Base-by-base conservation (phyloP, 23 tunicate species). In the Diplosoma virens region DNA sequence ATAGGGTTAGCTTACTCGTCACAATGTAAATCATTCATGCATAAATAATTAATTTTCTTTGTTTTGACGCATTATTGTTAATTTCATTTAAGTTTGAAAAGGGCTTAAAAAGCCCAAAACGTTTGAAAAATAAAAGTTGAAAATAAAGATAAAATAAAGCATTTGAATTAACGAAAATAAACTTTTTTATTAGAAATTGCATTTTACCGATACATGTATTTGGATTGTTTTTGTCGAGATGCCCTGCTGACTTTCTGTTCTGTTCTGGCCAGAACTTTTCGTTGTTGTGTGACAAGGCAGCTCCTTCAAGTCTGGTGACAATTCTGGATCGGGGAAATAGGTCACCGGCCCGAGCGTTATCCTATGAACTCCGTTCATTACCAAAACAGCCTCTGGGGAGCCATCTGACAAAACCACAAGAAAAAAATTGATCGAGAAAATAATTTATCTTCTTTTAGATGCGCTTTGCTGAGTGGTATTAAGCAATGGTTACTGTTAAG, bases 191-290 rank as follows among this genome's bases (percentile, higher is more conserved):
- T n/a, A n/a, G 16, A n/a, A n/a, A n/a, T n/a, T n/a, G n/a, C n/a
- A 11, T 41, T 4, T 29, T 61, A 67, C 74, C 52, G 52, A n/a
- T n/a, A n/a, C n/a, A n/a, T n/a, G 74, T 11, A 67, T 35, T 67
- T 67, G 52, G 25, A 67, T 35, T 3, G 52, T 67, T 67, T 16
- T 35, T 35, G 52, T 11, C 2, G 74, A 16, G 3, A 5, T 25
- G 5, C 23, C 5, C 14, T 23, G 3, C 36, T 34, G 52, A 3
- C n/a, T 25, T 3, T 21, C 5, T 2, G 74, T 34, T 3, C 14
- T 21, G 30, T 67, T 67, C 3, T 7, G 2, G 30, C 17, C 21
- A 25, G 50, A 7, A 5, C 52, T 34, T 7, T 33, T 6, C 1
- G 60, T 3, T 48, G 78, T 3, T 2, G 61, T 29, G 33, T 47